Evolutionary conservation across 2,797 vertebrate genomes (phyloP), one percentile per base, ranked within the genome.

Genomic region (Botia almorhae): DNA sequence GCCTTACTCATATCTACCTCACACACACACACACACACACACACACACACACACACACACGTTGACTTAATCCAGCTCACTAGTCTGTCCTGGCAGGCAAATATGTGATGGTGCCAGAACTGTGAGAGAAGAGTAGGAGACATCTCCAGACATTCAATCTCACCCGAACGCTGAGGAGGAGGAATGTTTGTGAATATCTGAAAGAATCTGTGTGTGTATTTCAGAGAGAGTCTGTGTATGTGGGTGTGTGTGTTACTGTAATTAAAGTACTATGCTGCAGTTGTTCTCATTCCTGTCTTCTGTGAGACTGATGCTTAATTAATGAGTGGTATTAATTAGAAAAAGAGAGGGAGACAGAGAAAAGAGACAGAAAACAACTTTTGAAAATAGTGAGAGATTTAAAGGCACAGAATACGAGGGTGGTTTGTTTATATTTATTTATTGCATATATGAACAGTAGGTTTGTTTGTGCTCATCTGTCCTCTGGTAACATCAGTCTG

Each of bases 291-390:
- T 87, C 80, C 85, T 68, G 76, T 86, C 87, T 89, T 91, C 65
- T 90, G 93, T 94, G 90, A 91, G 91, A 92, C 88, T 89, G 89
- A 93, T 90, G 88, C 90, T 92, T 94, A 94, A 94, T 94, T 94
- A 94, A 93, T 91, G 89, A 93, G 91, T 87, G 89, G 86, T 89
- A 93, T 94, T 94, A 94, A 94, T 86, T 86, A 84, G 75, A 86
- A 46, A 81, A 77, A 77, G 76, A 78, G 83, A 81, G 48, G 78
- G 82, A 82, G 83, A 79, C 56, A 13, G 69, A 88, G 82, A 82
- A 81, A 53, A 58, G 33, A 82, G 68, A 72, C 29, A 12, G 82
- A 80, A 36, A 83, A 83, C 82, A 83, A 85, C 71, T 23, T 70
- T 85, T 46, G 76, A 80, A 80, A n/a, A 64, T 61, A 74, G 39